Evolutionary conservation across 2,888 invertebrate genomes (phyloP), one percentile per base, ranked within the genome.

Genomic region (Strigamia crassipes): DNA sequence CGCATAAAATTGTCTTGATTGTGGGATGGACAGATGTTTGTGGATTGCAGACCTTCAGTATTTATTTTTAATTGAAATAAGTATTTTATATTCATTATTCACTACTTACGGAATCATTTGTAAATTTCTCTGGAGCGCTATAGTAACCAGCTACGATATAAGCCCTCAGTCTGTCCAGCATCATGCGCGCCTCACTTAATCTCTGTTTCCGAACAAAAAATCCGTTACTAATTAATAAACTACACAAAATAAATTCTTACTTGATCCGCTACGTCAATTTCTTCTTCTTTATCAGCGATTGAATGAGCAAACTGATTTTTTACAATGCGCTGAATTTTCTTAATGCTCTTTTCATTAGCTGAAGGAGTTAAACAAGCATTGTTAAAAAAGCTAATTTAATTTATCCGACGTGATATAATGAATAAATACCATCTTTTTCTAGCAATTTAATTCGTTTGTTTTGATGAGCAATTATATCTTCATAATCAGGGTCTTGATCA

Each of bases 401-500:
- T 27, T 3, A 27, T 27, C 3, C 27, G 3, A 27, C 3, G 27
- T 27, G 3, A 27, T 31, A 9, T 66, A 21, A 66, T 66, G 13
- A 66, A 27, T 34, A 15, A 15, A 51, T 61, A 80, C 80, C 80
- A 80, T 80, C 80, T 56, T 80, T 15, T 27, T 80, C 80, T 34
- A 80, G 27, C 15, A 80, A 15, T n/a, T 42, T 80, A 13, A 80
- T 61, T 27, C 80, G 80, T 34, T 80, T 80, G 15, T 46, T 27
- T 27, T 80, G 80, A 61, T 61, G 42, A 56, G 31, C 13, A 80
- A 27, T 31, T 27, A 80, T 61, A 31, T 61, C 56, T 80, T 80
- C 61, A 80, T 80, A 80, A 61, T 61, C 80, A 13, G 56, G 56
- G 12, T 80, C 80, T 61, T 61, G 61, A 27, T 80, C 80, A 46